Evolutionary conservation across 2,888 invertebrate genomes (phyloP).

Genomic region (Campopleginae sp.): DNA sequence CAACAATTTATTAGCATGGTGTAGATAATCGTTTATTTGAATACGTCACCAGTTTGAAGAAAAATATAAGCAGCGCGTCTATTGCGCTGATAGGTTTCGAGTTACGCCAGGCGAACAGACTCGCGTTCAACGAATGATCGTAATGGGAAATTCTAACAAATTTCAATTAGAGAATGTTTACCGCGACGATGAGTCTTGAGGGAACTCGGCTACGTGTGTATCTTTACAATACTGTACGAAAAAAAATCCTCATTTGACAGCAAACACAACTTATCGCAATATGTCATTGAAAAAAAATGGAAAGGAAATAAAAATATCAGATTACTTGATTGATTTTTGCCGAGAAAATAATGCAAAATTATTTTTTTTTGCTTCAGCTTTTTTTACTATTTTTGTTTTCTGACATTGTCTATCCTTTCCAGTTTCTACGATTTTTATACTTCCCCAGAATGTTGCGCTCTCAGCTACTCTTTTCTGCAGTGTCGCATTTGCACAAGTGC

Average conservation of each 20-base stretch:
- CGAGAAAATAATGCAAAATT: too few relatives aligned
- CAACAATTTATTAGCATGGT: conserved; percentile 46
- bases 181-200: background rate
- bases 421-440: too few relatives aligned
- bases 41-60: conserved; percentile 16
- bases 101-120: background rate
- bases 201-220: background rate
- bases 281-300: background rate
- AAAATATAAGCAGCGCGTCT: conserved; percentile 23
- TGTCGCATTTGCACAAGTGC: too few relatives aligned
- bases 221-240: background rate
- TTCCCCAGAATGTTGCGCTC: too few relatives aligned
- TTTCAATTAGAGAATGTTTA: conserved; percentile 21
- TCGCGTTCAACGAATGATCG: background rate
- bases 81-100: background rate
- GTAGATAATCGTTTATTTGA: background rate
- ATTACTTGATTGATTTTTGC: too few relatives aligned
- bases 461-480: too few relatives aligned
- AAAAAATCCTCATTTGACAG: background rate
- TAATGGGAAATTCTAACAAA: background rate
- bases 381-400: too few relatives aligned
- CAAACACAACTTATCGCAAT: background rate
- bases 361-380: too few relatives aligned
- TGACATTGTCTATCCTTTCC: too few relatives aligned
- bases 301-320: too few relatives aligned